Conservation (phyloP, 2,797 vertebrate genomes). For the Sebastes aleutianus region DNA sequence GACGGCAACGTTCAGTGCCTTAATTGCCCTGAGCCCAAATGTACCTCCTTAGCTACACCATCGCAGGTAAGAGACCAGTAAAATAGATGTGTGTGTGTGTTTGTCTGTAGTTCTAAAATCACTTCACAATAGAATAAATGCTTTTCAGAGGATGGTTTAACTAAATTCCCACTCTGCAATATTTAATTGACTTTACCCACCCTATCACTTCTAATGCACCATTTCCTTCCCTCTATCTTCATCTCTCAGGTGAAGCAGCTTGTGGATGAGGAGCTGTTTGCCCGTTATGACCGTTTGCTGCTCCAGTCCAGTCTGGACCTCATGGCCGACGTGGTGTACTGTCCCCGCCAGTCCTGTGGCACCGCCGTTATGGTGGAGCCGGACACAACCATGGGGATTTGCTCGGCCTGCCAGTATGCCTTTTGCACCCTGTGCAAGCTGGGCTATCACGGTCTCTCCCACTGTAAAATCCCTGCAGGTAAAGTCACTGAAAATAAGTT, state of each 20-base stretch:
- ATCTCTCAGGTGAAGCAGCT: conserved; percentile 90
- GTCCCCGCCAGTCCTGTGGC: conserved; percentile 90
- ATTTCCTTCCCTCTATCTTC: background rate
- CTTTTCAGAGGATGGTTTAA: background rate
- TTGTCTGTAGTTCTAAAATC: background rate
- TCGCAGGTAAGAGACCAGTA: conserved; percentile 83
- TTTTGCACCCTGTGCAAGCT: conserved; percentile 94
- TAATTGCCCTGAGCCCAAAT: conserved; percentile 94
- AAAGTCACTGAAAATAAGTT: conserved; percentile 28
- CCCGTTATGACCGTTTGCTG: conserved; percentile 94
- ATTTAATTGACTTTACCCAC: too few relatives aligned
- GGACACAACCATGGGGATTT: conserved; percentile 92
- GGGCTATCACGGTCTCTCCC: conserved; percentile 92
- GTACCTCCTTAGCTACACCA: conserved; percentile 90
- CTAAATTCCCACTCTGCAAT: background rate
- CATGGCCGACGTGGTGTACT: conserved; percentile 97
- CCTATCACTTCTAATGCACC: background rate
- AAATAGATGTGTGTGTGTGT: background rate
- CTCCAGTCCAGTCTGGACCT: conserved; percentile 94
- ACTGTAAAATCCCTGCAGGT: conserved; percentile 90
- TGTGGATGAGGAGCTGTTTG: conserved; percentile 92
- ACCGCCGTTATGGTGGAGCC: conserved; percentile 95
- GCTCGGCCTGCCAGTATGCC: conserved; percentile 91
- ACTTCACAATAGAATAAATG: background rate
- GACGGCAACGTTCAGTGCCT: conserved; percentile 96